These are phyloP conservation scores for Drosophila orosa DNA, from an alignment of 1,140 invertebrate genomes.

Conservation along the genomic window DNA sequence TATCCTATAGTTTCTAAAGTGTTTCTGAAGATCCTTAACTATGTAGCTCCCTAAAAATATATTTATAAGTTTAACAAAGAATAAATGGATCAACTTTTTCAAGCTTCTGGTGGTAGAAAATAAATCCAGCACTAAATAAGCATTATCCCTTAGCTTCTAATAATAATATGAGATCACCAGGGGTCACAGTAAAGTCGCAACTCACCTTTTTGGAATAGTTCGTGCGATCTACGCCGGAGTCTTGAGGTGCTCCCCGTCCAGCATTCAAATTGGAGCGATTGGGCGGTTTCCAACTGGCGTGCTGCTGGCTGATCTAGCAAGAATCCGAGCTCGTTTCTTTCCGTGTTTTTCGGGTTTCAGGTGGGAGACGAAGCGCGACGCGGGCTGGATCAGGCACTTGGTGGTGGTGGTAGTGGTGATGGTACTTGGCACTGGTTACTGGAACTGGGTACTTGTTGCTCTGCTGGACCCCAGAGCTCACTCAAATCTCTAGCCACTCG, in stretches of 20 bases:
- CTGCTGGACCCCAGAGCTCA: constrained; percentile 26
- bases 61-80: too few species aligned
- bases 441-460: constrained; percentile 54
- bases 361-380: constrained; percentile 28
- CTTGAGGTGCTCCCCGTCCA: constrained; percentile 5
- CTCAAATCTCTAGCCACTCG: constrained; percentile 21
- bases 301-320: constrained; percentile 55
- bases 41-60: neutral
- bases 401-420: constrained; percentile 1
- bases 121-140: neutral
- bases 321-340: constrained; percentile 53
- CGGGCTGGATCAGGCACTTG: constrained; percentile 18
- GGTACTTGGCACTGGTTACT: constrained; percentile 19
- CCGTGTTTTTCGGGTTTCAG: constrained; percentile 37
- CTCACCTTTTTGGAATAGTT: constrained; percentile 40
- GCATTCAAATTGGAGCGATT: constrained; percentile 53
- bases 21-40: too few species aligned
- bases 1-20: neutral
- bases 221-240: constrained; percentile 14
- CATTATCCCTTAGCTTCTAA: neutral
- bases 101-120: neutral
- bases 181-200: neutral
- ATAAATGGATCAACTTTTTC: neutral
- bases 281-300: constrained; percentile 34
- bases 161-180: constrained; percentile 10